Conservation (phyloP, 2,888 invertebrate species). For the Drosophila setosimentum region DNA sequence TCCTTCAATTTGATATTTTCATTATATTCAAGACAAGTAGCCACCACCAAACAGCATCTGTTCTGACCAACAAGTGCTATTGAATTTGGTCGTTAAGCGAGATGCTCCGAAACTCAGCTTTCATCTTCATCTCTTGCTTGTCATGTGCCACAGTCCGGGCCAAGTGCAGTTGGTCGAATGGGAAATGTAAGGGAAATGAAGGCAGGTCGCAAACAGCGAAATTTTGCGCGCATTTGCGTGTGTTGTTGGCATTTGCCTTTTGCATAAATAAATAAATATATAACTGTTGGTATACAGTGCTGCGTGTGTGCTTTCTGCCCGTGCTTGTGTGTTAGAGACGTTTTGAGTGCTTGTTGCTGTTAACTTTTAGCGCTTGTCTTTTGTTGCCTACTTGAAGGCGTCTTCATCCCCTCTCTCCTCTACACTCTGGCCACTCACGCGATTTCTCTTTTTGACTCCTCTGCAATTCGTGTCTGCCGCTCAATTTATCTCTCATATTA, state of each 20-base stretch:
- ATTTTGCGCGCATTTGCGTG: conserved; percentile 69
- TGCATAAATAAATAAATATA: conserved; percentile 73
- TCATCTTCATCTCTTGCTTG: neutral
- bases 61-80: conserved; percentile 59
- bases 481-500: conserved; percentile 68
- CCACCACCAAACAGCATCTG: conserved; percentile 3
- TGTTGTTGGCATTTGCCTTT: conserved; percentile 61
- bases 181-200: conserved; percentile 23
- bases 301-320: conserved; percentile 11
- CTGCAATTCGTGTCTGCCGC: conserved; percentile 1
- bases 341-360: conserved; percentile 55
- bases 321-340: conserved; percentile 17
- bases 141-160: neutral
- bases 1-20: conserved; percentile 34
- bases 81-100: conserved; percentile 51
- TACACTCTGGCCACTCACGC: neutral
- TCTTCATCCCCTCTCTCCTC: neutral
- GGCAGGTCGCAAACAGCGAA: conserved; percentile 36
- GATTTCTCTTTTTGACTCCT: neutral
- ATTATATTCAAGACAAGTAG: conserved; percentile 14
- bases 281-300: conserved; percentile 27
- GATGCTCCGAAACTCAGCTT: conserved; percentile 28
- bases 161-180: conserved; percentile 38
- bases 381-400: conserved; percentile 67
- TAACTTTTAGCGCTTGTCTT: conserved; percentile 64